Evolutionary conservation across 2,797 vertebrate species (phyloP), one percentile per base, ranked within the genome.

Genomic region (Aselliscus stoliczkanus): DNA sequence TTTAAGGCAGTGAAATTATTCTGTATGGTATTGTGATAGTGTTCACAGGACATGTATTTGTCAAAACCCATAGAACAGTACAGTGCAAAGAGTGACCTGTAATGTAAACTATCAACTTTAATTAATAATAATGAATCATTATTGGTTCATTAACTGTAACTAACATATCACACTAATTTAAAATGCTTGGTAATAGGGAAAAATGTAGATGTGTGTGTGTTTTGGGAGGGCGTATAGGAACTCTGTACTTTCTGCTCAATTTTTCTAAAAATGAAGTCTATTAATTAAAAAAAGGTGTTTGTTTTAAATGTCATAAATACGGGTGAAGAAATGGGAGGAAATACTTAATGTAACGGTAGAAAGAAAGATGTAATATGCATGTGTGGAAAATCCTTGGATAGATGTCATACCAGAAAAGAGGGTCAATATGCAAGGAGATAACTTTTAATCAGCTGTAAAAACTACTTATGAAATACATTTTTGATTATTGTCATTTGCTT

Each of bases 321-420:
- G 5, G 2, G 2, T 84, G 54, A 88, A 4, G 31, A 56, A n/a
- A 76, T 2, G 14, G 12, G 17, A 58, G 13, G 15, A 39, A 20
- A 60, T 5, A 1, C 0, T 65, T 13, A 69, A n/a, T 23, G 5
- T 7, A 75, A 86, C 92, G 7, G 31, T 5, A 42, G 7, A 21
- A 14, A 60, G 25, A 7, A 21, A 62, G 15, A 39, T 25, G 7
- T 0, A 17, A 20, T 29, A 4, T n/a, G 4, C 2, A 42, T 21
- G 39, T 90, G 86, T 52, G 21, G 7, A 65, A 44, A 7, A 5
- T 34, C 1, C 8, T 65, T n/a, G 39, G 21, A 4, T 52, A 29
- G 25, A 14, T 47, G 2, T 7, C 4, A 56, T n/a, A 14, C 0
- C 27, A 79, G 34, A 85, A 5, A 88, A 70, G 13, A 37, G 13